These are phyloP conservation scores for Hymenochirus boettgeri DNA, from an alignment of 2,113 vertebrate genomes.

Conservation along the genomic window DNA sequence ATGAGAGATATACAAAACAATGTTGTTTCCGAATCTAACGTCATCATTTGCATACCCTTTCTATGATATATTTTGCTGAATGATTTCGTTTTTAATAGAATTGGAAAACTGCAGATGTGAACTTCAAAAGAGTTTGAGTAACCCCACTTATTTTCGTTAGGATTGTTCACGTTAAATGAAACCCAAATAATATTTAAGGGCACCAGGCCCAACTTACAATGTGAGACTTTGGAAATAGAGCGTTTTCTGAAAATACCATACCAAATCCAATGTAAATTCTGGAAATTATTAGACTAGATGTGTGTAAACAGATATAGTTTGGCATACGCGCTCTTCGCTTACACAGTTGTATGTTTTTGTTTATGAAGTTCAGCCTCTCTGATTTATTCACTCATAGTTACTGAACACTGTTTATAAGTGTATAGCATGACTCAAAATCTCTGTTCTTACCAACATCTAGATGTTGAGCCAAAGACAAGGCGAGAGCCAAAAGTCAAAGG, in stretches of 20 bases:
- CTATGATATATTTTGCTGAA: too few species aligned
- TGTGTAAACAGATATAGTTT: not conserved
- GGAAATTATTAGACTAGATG: not conserved
- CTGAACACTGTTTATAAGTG: slow-evolving; percentile 2
- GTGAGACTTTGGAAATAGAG: not conserved
- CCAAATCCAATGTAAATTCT: not conserved
- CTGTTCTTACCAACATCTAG: slow-evolving; percentile 5
- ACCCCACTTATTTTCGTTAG: not conserved
- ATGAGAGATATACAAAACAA: too few species aligned
- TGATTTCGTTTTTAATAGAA: too few species aligned
- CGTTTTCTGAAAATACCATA: not conserved
- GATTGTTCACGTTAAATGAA: not conserved
- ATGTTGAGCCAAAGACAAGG: not conserved
- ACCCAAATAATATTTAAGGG: not conserved
- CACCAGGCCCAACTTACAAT: not conserved
- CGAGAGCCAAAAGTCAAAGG: not conserved
- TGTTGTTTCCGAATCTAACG: too few species aligned
- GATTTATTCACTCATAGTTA: slow-evolving; percentile 9
- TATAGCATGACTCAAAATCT: not conserved
- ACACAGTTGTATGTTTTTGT: slow-evolving; percentile 1
- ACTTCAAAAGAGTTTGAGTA: too few species aligned
- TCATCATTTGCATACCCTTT: too few species aligned
- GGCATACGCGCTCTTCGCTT: not conserved
- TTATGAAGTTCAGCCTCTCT: not conserved
- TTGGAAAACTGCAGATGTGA: too few species aligned